Conservation (phyloP, 2,113 vertebrate species). For the Pseudorhombus dupliciocellatus region DNA sequence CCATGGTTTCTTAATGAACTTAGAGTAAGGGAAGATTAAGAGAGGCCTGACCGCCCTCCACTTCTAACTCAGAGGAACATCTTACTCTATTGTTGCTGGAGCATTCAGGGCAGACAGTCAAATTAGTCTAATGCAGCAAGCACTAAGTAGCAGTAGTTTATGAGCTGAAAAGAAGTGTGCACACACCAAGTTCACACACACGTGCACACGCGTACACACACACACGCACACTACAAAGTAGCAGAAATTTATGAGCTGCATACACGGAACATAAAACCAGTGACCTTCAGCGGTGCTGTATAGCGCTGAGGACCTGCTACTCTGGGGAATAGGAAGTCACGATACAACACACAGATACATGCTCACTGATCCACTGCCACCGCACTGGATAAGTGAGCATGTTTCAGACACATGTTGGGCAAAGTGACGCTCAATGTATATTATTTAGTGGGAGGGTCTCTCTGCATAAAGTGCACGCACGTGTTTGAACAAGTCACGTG, state of each 20-base stretch:
- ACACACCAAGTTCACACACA: conserved; percentile 32
- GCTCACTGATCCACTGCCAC: conserved; percentile 23
- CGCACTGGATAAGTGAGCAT: conserved; percentile 16
- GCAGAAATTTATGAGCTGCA: conserved; percentile 80
- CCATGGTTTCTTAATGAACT: conserved; percentile 35
- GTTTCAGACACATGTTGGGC: background rate
- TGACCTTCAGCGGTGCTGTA: conserved; percentile 77
- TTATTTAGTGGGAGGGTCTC: conserved; percentile 10
- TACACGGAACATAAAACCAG: conserved; percentile 79
- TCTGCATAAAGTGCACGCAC: conserved; percentile 13
- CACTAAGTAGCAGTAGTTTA: conserved; percentile 78
- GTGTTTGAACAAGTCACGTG: conserved; percentile 18
- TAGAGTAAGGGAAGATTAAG: conserved; percentile 12
- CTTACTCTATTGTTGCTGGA: conserved; percentile 48
- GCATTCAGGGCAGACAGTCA: conserved; percentile 66
- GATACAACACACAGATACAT: conserved; percentile 27
- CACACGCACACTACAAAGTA: conserved; percentile 71
- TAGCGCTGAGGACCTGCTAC: conserved; percentile 68
- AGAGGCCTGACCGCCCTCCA: conserved; percentile 17
- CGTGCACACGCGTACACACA: conserved; percentile 33
- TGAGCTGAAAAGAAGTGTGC: conserved; percentile 63
- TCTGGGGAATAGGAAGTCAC: conserved; percentile 66
- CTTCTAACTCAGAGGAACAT: conserved; percentile 53
- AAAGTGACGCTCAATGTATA: too few species aligned
- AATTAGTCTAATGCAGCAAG: conserved; percentile 78